These are phyloP conservation scores for Tigriopus californicus DNA, from an alignment of 2,888 invertebrate genomes.

Conservation along the genomic window DNA sequence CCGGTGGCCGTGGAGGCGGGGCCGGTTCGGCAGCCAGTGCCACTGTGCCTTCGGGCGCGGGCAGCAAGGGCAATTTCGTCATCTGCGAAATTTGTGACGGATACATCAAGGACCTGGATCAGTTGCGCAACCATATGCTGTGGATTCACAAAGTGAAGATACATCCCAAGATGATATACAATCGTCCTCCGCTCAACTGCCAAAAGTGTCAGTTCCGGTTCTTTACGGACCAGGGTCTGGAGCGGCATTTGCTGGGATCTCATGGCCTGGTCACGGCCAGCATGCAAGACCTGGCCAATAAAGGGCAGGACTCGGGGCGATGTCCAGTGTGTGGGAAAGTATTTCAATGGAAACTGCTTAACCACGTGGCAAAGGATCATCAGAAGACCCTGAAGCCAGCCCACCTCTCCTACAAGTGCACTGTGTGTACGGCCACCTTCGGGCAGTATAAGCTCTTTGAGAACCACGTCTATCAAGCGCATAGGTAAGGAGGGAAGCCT, in stretches of 20 bases:
- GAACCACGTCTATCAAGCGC: conserved; percentile 80
- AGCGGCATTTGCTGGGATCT: conserved; percentile 78
- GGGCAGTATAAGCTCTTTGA: conserved; percentile 89
- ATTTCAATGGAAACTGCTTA: conserved; percentile 78
- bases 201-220: conserved; percentile 90
- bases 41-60: conserved; percentile 11
- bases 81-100: conserved; percentile 95
- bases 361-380: conserved; percentile 79
- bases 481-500: too few relatives aligned
- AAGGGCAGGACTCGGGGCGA: conserved; percentile 77
- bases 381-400: conserved; percentile 78
- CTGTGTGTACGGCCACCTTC: conserved; percentile 81
- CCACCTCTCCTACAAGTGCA: conserved; percentile 82
- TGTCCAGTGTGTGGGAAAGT: conserved; percentile 89
- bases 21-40: background rate
- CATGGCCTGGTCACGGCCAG: conserved; percentile 87
- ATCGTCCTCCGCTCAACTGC: conserved; percentile 79
- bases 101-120: conserved; percentile 84
- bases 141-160: conserved; percentile 92
- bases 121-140: conserved; percentile 85
- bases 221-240: conserved; percentile 76
- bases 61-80: conserved; percentile 56
- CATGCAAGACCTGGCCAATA: conserved; percentile 87
- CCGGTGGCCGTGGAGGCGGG: background rate
- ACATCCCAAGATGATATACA: conserved; percentile 87